phyloP scores from a whole-genome alignment of 2,113 vertebrate genomes.

The Cyanoderma ruficeps region DNA sequence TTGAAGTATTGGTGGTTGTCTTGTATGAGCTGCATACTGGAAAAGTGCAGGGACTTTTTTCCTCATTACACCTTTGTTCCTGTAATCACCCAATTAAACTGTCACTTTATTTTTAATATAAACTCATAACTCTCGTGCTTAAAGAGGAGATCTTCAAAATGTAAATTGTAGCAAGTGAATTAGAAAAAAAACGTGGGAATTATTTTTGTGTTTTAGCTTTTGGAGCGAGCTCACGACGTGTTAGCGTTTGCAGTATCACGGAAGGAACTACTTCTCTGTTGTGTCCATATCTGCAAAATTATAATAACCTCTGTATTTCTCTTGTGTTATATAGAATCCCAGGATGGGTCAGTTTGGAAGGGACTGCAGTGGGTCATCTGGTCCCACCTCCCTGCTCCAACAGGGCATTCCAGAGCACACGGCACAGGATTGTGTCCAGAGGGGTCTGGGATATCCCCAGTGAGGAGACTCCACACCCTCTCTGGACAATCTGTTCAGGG shows the following conservation, averaged over 20 bases:
- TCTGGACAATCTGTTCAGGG: not conserved
- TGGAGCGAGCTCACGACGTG: not conserved
- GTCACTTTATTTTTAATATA: not conserved
- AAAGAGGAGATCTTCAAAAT: not conserved
- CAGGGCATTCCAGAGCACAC: not conserved
- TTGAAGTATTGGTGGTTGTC: not conserved
- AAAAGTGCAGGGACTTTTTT: not conserved
- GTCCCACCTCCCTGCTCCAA: not conserved
- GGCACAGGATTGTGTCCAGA: not conserved
- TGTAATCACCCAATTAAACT: not conserved
- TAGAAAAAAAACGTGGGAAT: not conserved
- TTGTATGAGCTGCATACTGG: not conserved
- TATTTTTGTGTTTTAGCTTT: not conserved
- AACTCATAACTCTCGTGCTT: not conserved
- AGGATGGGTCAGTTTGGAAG: not conserved
- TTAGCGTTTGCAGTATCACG: not conserved
- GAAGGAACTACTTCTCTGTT: not conserved
- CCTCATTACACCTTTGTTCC: not conserved
- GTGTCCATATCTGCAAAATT: not conserved
- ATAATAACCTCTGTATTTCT: not conserved
- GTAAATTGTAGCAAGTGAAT: not conserved
- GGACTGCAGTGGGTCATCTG: not conserved
- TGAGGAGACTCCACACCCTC: not conserved
- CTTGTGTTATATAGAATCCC: not conserved
- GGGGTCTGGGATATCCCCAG: rapidly evolving